Base-by-base conservation (phyloP, 2,113 vertebrate genomes). In the Dasyprocta punctata region DNA sequence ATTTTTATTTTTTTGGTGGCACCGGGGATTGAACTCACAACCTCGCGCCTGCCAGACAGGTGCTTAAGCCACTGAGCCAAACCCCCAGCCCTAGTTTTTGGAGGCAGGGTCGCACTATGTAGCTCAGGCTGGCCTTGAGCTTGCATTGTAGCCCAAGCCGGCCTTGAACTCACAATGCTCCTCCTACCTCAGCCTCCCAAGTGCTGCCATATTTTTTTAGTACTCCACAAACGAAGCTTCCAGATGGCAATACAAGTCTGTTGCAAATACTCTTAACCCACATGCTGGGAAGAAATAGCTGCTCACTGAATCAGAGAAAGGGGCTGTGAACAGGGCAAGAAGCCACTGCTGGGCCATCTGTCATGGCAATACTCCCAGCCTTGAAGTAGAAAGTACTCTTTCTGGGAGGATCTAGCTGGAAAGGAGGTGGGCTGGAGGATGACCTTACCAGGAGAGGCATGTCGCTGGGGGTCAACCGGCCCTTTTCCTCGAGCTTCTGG, bases 361-460 rank as follows among this genome's bases (percentile, higher is more conserved):
- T 12, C 24, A 33, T 20, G 26, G 52, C 22, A 36, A 61, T 89
- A 30, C 58, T 58, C 49, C 67, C 10, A 38, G 58, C 2, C 22
- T 38, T 10, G 26, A 36, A 30, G 58, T 17, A 87, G n/a, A 14
- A 38, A 67, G 58, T 52, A 38, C 75, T 84, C 36, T 71, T 44
- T 78, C n/a, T 61, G 60, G 36, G 41, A 65, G 81, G 26, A 41
- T 20, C 13, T 20, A 67, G 87, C 6, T n/a, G 52, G 60, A 86
- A 83, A 80, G 67, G 56, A 67, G 38, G 85, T 75, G 7, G 87
- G 67, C 24, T 56, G 24, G 73, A 65, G 47, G 71, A 77, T 54
- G 95, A 80, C 7, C 97, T 94, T 92, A 99, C 99, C 99, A 99
- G 98, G 78, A 99, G 98, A 54, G 98, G 99, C 99, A 99, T 99